Base-by-base conservation (phyloP, 2,888 invertebrate genomes). In the Drosophila picticornis region DNA sequence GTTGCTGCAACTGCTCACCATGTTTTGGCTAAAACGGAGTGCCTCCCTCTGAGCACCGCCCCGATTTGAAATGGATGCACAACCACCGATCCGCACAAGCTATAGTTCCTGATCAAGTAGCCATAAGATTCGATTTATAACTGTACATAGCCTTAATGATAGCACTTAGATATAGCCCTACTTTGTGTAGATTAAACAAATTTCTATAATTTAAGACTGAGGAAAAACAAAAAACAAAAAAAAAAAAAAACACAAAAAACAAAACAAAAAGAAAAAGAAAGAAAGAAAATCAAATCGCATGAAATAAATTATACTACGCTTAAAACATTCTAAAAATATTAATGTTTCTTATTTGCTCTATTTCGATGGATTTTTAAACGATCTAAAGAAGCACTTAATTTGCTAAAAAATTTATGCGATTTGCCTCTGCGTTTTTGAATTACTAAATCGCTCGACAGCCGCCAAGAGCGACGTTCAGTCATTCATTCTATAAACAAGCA, bases 1-100 rank as follows among this genome's bases (percentile, higher is more conserved):
- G 73, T 88, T 92, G 59, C 91, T 92, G 84, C 79, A 91, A 84
- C 81, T 91, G 73, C 67, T 91, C 72, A 77, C 85, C 50, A 69
- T 91, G 62, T 63, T 90, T 50, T 92, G 92, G 91, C 84, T 92
- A 69, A 82, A 84, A 65, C 74, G 77, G 22, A 84, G 84, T 48
- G 36, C 56, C 59, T 46, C 65, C 65, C 77, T 77, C 61, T 81
- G 75, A 78, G 48, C 48, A 32, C 22, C n/a, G 22, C 29, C 9
- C 50, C 68, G 11, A 9, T 25, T 36, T 36, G 27, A 25, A 55
- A 38, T 55, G 36, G 55, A 72, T 51, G 31, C 58, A 72, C 67
- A 62, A 61, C 57, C 80, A 72, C 71, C 74, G 69, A 77, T 64
- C 57, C 62, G 59, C 81, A 79, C 76, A 74, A 77, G 72, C 74